Percentiles rank a stretch among this genome's conserved stretches.
Conservation (phyloP, 2,797 vertebrate genomes). For the Gallinago stenura region DNA sequence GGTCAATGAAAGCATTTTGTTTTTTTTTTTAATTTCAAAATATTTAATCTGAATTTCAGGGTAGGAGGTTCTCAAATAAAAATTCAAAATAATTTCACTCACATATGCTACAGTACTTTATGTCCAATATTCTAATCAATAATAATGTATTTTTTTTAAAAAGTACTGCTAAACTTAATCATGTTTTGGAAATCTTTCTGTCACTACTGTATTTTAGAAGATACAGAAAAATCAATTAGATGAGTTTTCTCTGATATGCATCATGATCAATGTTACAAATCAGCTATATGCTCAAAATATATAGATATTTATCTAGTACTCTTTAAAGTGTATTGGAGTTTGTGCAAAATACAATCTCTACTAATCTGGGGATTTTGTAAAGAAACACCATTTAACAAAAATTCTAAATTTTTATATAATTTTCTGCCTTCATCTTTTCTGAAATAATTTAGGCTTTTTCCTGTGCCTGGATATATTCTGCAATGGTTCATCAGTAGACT, state of each 20-base stretch:
- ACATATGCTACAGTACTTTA: background rate
- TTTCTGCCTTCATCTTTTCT: background rate
- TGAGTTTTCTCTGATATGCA: background rate
- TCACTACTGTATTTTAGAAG: background rate
- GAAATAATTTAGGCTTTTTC: background rate
- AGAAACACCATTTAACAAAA: background rate
- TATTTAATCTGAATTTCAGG: background rate
- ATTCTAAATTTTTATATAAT: background rate
- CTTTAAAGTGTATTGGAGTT: background rate
- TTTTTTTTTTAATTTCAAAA: background rate
- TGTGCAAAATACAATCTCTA: background rate
- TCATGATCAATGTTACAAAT: background rate
- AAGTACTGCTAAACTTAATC: background rate
- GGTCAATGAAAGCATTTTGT: background rate
- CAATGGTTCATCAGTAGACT: background rate
- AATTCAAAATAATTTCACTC: background rate
- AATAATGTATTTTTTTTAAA: background rate
- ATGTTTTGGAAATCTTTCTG: background rate
- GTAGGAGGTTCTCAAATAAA: background rate
- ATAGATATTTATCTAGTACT: background rate
- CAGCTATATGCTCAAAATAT: background rate
- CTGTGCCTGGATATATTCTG: background rate
- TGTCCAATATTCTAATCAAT: background rate
- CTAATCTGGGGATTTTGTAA: background rate
- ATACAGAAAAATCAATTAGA: background rate